Conservation (phyloP, 2,888 invertebrate species). For the Pardosa pseudoannulata region DNA sequence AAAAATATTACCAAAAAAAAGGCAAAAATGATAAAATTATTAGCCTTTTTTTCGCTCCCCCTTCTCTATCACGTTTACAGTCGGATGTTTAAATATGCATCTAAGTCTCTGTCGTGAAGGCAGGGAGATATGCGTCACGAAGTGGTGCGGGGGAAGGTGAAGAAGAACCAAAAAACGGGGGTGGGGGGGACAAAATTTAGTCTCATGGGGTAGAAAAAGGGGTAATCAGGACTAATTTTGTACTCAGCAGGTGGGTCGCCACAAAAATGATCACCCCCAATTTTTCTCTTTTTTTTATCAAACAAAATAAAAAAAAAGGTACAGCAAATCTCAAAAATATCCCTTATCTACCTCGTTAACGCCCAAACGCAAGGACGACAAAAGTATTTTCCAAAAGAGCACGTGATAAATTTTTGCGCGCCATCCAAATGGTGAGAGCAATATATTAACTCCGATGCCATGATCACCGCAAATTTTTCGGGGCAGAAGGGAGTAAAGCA, state of each 20-base stretch:
- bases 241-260: conserved; percentile 15
- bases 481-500: not conserved
- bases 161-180: too few relatives aligned
- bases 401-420: not conserved
- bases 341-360: conserved; percentile 15
- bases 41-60: not conserved
- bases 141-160: not conserved
- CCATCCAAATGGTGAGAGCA: not conserved
- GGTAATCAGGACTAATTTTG: conserved; percentile 14
- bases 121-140: conserved; percentile 7
- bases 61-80: conserved; percentile 32
- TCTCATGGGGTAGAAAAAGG: conserved; percentile 11
- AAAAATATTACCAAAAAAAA: not conserved
- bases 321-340: not conserved
- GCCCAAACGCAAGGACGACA: conserved; percentile 6
- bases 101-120: conserved; percentile 4
- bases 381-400: not conserved
- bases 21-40: not conserved
- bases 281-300: not conserved
- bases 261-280: conserved; percentile 13
- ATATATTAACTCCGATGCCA: not conserved
- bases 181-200: not conserved
- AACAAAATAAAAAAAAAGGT: not conserved
- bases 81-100: conserved; percentile 69
- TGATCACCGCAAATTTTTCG: too few relatives aligned